Conservation (phyloP, 1,140 invertebrate species). For the Archivesica marissinica region DNA sequence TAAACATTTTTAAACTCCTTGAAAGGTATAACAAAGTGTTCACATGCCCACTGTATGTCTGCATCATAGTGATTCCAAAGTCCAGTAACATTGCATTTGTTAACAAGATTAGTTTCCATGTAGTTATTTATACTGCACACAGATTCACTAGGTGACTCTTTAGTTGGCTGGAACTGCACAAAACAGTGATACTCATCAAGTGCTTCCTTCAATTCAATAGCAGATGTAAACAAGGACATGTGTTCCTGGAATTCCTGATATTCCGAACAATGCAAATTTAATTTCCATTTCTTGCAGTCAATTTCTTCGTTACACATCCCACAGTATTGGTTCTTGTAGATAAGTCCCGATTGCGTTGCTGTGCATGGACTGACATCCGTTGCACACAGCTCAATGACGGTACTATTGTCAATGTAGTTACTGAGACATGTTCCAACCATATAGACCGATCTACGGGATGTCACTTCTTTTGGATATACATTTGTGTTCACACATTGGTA, state of each 20-base stretch:
- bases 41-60: conserved; percentile 38
- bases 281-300: not conserved
- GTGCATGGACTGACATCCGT: not conserved
- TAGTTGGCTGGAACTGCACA: not conserved
- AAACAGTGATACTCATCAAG: not conserved
- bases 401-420: not conserved
- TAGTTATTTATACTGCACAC: not conserved
- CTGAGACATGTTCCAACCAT: not conserved
- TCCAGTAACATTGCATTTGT: not conserved
- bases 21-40: not conserved
- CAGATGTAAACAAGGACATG: not conserved
- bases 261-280: not conserved
- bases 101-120: not conserved
- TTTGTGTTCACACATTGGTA: not conserved
- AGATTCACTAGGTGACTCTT: not conserved
- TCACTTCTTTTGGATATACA: not conserved
- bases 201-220: not conserved
- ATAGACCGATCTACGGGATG: not conserved
- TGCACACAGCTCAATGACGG: not conserved
- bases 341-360: not conserved
- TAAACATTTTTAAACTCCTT: conserved; percentile 40
- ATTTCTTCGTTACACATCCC: not conserved
- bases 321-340: conserved; percentile 10
- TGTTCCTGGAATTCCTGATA: not conserved
- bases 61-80: conserved; percentile 14